Evolutionary conservation across 2,113 vertebrate genomes (phyloP).

Genomic region (Etheostoma spectabile): DNA sequence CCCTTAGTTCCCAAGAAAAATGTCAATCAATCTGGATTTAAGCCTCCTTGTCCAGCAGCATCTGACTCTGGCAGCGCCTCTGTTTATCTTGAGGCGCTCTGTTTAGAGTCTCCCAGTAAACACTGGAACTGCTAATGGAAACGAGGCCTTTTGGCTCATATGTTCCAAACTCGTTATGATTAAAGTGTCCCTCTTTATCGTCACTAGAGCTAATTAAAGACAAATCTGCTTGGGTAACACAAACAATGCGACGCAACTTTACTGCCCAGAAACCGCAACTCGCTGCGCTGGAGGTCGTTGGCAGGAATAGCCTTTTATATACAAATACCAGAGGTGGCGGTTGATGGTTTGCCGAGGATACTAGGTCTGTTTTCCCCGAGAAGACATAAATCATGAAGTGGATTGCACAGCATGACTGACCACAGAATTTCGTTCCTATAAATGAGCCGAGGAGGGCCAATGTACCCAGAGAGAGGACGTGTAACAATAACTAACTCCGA

Average conservation of each 20-base stretch:
- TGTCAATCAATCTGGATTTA: constrained; percentile 63
- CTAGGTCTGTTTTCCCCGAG: constrained; percentile 53
- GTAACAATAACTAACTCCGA: constrained; percentile 54
- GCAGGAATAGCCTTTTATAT: constrained; percentile 67
- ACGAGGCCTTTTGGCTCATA: constrained; percentile 70
- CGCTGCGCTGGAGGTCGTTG: constrained; percentile 55
- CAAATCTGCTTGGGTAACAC: constrained; percentile 69
- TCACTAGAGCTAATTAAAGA: constrained; percentile 76
- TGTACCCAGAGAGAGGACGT: constrained; percentile 24
- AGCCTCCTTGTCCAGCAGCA: constrained; percentile 63
- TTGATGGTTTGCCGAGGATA: constrained; percentile 69
- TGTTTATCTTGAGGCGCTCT: constrained; percentile 81
- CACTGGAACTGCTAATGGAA: constrained; percentile 81
- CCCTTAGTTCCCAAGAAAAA: constrained; percentile 37
- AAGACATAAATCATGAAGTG: constrained; percentile 68
- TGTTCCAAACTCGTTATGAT: constrained; percentile 75
- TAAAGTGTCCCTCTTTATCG: constrained; percentile 75
- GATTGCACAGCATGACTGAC: constrained; percentile 63
- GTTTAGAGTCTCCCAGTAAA: constrained; percentile 82
- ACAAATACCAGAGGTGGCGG: constrained; percentile 75
- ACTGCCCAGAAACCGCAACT: constrained; percentile 64
- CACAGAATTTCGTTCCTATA: constrained; percentile 60
- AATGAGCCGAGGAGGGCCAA: constrained; percentile 52
- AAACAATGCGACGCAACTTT: constrained; percentile 75
- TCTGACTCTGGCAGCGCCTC: constrained; percentile 67